A percentile compares a stretch with the other conserved stretches of the same genome.
Evolutionary conservation across 2,888 invertebrate species (phyloP).

Genomic region (Cloeon dipterum): DNA sequence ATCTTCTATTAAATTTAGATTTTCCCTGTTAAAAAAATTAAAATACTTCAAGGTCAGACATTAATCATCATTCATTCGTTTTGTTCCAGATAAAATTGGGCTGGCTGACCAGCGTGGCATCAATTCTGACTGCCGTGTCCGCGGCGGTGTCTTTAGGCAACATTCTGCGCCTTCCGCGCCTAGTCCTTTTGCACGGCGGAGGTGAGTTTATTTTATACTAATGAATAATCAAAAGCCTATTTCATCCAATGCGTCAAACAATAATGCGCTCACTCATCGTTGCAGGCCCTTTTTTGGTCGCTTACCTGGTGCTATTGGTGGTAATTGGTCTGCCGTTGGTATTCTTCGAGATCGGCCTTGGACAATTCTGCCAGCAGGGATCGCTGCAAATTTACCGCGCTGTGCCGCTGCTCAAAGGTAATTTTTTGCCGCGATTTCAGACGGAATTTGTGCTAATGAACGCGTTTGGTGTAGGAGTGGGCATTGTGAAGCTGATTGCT

Average conservation of each 20-base stretch:
- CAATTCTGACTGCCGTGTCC: constrained; percentile 27
- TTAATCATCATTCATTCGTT: too few species aligned
- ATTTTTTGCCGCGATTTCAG: constrained; percentile 12
- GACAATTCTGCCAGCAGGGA: constrained; percentile 39
- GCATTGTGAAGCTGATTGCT: constrained; percentile 31
- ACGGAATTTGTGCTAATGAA: background rate
- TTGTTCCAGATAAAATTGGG: constrained; percentile 17
- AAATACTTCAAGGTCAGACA: too few species aligned
- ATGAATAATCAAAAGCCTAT: background rate
- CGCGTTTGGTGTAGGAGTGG: constrained; percentile 25
- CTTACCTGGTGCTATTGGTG: constrained; percentile 23
- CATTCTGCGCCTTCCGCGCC: constrained; percentile 32
- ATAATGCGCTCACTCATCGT: too few species aligned
- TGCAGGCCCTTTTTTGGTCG: constrained; percentile 25
- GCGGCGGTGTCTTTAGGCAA: constrained; percentile 30
- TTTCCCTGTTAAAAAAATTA: too few species aligned
- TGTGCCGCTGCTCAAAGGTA: constrained; percentile 40
- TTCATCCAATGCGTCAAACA: too few species aligned
- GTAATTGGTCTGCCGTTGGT: constrained; percentile 30
- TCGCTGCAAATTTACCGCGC: constrained; percentile 38
- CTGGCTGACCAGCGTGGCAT: constrained; percentile 19
- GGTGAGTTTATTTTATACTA: constrained; percentile 9
- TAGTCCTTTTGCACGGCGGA: constrained; percentile 31
- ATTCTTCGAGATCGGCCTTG: constrained; percentile 34
- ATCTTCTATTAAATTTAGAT: too few species aligned